A percentile compares a stretch with the other conserved stretches of the same genome.
These are phyloP conservation scores for Leptopilina syphax DNA, from an alignment of 2,888 invertebrate species.

Conservation along the genomic window DNA sequence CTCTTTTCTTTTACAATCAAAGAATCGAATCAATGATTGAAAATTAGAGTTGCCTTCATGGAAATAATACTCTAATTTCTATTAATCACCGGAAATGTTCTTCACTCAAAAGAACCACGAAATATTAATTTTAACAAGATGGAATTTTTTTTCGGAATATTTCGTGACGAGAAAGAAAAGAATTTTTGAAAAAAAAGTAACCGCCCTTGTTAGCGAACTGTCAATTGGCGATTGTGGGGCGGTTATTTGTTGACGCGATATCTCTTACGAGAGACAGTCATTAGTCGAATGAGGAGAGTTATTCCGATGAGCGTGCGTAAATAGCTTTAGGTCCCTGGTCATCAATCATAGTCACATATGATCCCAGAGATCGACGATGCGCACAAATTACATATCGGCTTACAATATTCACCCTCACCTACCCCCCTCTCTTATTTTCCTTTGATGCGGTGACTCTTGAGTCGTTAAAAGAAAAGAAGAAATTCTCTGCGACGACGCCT, in stretches of 20 bases:
- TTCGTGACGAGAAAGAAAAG: background rate
- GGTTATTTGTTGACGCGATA: slow-evolving; percentile 65
- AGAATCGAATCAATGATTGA: too few relatives aligned
- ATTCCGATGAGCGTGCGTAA: slow-evolving; percentile 65
- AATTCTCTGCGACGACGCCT: slow-evolving; percentile 53
- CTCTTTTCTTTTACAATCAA: too few relatives aligned
- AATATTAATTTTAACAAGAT: slow-evolving; percentile 38
- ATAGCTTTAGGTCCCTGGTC: slow-evolving; percentile 68
- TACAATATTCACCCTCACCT: slow-evolving; percentile 48
- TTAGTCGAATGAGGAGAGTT: slow-evolving; percentile 69
- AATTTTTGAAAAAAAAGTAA: background rate
- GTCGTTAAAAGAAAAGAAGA: slow-evolving; percentile 47
- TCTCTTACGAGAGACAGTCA: slow-evolving; percentile 70
- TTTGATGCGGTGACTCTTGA: slow-evolving; percentile 26
- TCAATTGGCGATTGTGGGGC: slow-evolving; percentile 42
- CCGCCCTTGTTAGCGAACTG: slow-evolving; percentile 59
- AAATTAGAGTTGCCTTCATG: too few relatives aligned
- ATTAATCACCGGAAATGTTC: background rate
- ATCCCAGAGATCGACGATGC: slow-evolving; percentile 46
- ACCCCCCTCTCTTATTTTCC: too few relatives aligned
- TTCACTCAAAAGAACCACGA: background rate
- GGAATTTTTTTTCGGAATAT: background rate
- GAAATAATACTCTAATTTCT: too few relatives aligned
- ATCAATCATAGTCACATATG: slow-evolving; percentile 70
- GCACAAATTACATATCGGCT: slow-evolving; percentile 67